A percentile compares a stretch with the other conserved stretches of the same genome.
Evolutionary conservation across 2,797 vertebrate genomes (phyloP).

Genomic region (Rhyacichthys aspro): DNA sequence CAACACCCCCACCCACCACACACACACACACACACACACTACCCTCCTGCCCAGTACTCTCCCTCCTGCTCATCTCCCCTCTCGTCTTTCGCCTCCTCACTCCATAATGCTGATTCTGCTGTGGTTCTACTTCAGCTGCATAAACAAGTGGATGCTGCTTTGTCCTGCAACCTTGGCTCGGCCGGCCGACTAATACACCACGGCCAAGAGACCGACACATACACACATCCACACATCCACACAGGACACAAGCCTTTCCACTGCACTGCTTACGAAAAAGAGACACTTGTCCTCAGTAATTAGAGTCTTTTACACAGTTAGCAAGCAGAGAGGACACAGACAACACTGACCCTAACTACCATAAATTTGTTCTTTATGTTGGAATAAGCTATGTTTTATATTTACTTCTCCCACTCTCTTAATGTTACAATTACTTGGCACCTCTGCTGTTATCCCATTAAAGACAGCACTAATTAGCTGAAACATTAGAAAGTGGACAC

Average conservation of each 20-base stretch:
- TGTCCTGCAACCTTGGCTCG: constrained; percentile 46
- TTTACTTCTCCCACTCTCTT: neutral
- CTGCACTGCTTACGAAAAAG: constrained; percentile 28
- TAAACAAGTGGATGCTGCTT: constrained; percentile 47
- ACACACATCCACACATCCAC: neutral
- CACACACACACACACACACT: neutral
- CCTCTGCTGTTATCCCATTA: too few species aligned
- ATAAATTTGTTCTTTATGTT: constrained; percentile 7
- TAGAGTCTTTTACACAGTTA: constrained; percentile 32
- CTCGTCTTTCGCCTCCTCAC: constrained; percentile 33
- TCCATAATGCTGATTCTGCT: constrained; percentile 42
- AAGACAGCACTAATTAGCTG: constrained; percentile 5
- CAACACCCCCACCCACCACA: constrained; percentile 25
- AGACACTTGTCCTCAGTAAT: constrained; percentile 32
- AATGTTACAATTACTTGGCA: neutral
- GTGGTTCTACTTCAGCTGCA: constrained; percentile 54
- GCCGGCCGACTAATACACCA: constrained; percentile 20
- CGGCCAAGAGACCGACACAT: constrained; percentile 8
- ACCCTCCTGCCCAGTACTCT: neutral
- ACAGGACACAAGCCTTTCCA: constrained; percentile 1
- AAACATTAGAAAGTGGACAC: constrained; percentile 1
- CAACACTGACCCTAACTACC: constrained; percentile 14
- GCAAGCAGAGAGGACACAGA: constrained; percentile 24
- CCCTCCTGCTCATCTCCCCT: constrained; percentile 24
- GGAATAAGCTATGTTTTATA: neutral